Base-by-base conservation (phyloP, 1,140 invertebrate genomes). In the Platyura marginata region DNA sequence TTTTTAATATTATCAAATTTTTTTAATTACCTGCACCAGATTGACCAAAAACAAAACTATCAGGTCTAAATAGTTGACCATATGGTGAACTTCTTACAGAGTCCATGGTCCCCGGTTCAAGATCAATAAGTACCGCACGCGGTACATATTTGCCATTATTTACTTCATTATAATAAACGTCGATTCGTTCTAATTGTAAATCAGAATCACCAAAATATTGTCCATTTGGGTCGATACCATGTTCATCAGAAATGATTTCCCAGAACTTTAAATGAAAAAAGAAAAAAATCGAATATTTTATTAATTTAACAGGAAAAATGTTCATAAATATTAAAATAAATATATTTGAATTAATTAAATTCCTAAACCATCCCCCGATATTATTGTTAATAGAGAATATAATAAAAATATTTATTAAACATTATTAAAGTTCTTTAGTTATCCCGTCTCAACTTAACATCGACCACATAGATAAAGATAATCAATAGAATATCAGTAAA, bases 71-170 rank as follows among this genome's bases (percentile, higher is more conserved):
- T 37, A 88, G 75, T 53, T 85, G 78, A 21, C 85, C 84, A 51
- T 83, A 86, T 0, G 78, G 77, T 18, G 82, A 79, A 1, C 79
- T 81, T 43, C 83, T 65, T 11, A 88, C 81, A 0, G 81, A 79
- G 56, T 88, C 84, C 82, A 89, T 88, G 11, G 84, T 88, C 2
- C 84, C 83, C 1, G 83, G 83, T 57, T 88, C 84, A 54, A 89
- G 58, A 58, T 91, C 87, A 21, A 91, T 75, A 36, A 91, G 66
- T 10, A 92, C 75, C 9, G 84, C 83, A 35, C 84, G 65, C 0
- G 86, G 87, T 4, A 37, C 36, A 19, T 37, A 37, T 37, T 19
- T 37, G 3, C 90, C 86, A 56, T 87, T 91, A 15, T 35, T 35
- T 85, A 87, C 10, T 75, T 71, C 36, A 82, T 82, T 37, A 19